Evolutionary conservation across 2,797 vertebrate species (phyloP), one percentile per base, ranked within the genome.

Genomic region (Acrossocheilus wenchowensis): DNA sequence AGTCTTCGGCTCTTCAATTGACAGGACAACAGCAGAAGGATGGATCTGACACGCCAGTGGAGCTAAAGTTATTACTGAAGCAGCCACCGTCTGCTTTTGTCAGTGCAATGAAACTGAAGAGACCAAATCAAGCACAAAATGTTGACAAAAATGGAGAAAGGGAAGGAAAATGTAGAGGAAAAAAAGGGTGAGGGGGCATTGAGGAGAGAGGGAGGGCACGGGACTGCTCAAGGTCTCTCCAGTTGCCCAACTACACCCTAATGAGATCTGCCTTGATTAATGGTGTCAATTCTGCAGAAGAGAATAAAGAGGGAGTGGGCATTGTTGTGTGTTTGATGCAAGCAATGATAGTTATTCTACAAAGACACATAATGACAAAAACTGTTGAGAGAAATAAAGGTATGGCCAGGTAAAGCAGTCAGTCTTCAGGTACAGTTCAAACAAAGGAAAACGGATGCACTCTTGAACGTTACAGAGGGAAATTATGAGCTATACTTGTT

Each of bases 211-310:
- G 81, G 78, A 87, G 88, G 88, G 78, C 60, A 79, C 54, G 45
- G 45, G 86, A 75, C 57, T 74, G 50, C 71, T 89, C 72, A 86
- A 89, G 89, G 86, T 89, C 87, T 87, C 84, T 86, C 52, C 86
- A 78, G 88, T 81, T 86, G n/a, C 81, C 68, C 66, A 88, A 83
- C 89, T 89, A 87, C 81, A 90, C 87, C 82, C 57, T 91, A 91
- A 92, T 91, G 89, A 91, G 86, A 90, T 89, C 85, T 91, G 88
- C 86, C 80, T 87, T 91, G 90, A 92, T 91, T 91, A 92, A 92
- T 89, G 87, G 87, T 91, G 87, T 88, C 90, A 91, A 90, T 91
- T 92, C 85, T 30, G 83, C 45, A 73, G 69, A 74, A 88, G 71
- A 87, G 78, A 89, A 90, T 86, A 86, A 86, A 90, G 82, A 86